Evolutionary conservation across 2,797 vertebrate genomes (phyloP).

Genomic region (Phylloscopus collybita): DNA sequence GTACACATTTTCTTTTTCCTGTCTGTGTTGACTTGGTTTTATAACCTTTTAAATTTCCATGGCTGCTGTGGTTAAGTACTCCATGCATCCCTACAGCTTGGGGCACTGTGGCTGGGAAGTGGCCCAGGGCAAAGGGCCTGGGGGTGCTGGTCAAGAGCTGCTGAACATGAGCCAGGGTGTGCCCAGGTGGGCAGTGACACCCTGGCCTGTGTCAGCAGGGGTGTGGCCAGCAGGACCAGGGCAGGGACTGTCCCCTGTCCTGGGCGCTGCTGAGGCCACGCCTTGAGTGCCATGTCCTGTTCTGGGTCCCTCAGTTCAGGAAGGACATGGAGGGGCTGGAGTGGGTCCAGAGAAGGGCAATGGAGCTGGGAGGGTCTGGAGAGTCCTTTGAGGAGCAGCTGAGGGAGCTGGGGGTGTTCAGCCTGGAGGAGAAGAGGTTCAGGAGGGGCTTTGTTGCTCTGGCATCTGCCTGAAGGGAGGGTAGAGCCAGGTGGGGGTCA

Average conservation of each 20-base stretch:
- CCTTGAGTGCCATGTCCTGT: neutral
- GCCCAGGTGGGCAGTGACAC: neutral
- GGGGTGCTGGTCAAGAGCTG: neutral
- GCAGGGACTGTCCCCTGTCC: neutral
- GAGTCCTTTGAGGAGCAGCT: neutral
- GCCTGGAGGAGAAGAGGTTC: neutral
- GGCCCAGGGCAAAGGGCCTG: neutral
- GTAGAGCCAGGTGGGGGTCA: too few species aligned
- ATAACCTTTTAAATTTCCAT: neutral
- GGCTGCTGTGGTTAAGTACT: neutral
- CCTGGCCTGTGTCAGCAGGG: rapidly evolving
- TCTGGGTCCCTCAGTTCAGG: neutral
- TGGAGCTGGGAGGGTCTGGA: neutral
- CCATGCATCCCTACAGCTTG: too few species aligned
- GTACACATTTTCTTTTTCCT: neutral
- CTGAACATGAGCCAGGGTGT: neutral
- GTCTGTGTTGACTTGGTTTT: neutral
- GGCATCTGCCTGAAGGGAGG: neutral
- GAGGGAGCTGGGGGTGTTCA: neutral
- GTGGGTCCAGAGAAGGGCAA: rapidly evolving
- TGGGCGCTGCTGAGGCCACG: neutral
- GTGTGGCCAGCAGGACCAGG: neutral
- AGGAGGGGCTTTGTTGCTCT: neutral
- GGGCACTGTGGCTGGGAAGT: neutral
- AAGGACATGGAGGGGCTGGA: neutral